Evolutionary conservation across 2,888 invertebrate genomes (phyloP).

Genomic region (Anodontia alba): DNA sequence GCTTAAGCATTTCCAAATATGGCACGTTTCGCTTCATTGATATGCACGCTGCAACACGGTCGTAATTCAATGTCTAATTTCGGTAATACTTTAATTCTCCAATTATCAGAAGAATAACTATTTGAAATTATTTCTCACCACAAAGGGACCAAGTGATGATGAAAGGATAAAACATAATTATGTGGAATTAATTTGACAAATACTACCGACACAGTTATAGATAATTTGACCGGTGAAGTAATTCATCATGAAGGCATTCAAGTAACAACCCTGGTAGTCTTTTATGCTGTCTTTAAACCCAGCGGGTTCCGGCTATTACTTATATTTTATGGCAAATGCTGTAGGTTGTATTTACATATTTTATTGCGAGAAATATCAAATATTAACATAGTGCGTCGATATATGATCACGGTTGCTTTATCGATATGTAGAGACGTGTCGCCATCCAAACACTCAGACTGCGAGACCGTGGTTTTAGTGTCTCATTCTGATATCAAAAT

Average conservation of each 20-base stretch:
- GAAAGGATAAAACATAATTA: conserved; percentile 25
- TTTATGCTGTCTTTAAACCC: neutral
- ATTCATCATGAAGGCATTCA: conserved; percentile 1
- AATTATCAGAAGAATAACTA: conserved; percentile 22
- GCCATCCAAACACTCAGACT: neutral
- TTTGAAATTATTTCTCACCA: conserved; percentile 20
- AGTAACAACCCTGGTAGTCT: neutral
- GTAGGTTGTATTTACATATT: conserved; percentile 19
- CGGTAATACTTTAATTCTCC: conserved; percentile 26
- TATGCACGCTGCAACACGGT: neutral
- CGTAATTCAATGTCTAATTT: conserved; percentile 27
- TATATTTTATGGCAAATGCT: conserved; percentile 12
- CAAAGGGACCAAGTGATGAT: conserved; percentile 12
- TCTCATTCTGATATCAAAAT: neutral
- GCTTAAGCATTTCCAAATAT: conserved; percentile 6
- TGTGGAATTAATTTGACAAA: conserved; percentile 26
- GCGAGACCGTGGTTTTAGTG: neutral
- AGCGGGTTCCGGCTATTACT: conserved; percentile 6
- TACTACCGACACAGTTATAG: conserved; percentile 22
- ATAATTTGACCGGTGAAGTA: conserved; percentile 13
- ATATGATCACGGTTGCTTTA: neutral
- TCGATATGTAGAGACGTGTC: neutral
- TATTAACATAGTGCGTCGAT: neutral
- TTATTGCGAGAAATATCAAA: neutral
- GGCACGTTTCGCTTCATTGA: conserved; percentile 8